Evolutionary conservation across 2,113 vertebrate genomes (phyloP), one percentile per base, ranked within the genome.

Genomic region (Tamias sibiricus): DNA sequence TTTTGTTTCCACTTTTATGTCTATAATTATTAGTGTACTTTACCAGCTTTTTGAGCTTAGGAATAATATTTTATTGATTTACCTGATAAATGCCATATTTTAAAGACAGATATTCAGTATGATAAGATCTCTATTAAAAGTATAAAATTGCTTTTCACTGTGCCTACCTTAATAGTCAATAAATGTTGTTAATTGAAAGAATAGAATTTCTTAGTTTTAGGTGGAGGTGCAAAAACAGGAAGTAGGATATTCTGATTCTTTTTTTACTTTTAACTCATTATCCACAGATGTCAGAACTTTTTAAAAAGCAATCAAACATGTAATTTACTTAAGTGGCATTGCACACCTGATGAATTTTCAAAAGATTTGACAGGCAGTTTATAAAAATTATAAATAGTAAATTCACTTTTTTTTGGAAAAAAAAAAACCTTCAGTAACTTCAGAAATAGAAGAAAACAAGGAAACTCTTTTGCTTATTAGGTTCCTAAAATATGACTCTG

Each of bases 1-100:
- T 85, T 59, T 86, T 49, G 13, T 49, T 83, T 89, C 4, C 26
- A 49, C 26, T 94, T 95, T 68, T 75, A 62, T 76, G 42, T 72
- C 72, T 95, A 22, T 91, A 54, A 28, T 88, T 95, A 22, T 88
- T 92, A 90, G 44, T 90, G 54, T 82, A 32, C n/a, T 94, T 75
- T 59, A 72, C 92, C 76, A 87, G 12, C 24, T 52, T 86, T 30
- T 37, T 59, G 66, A 26, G 49, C 6, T 90, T 94, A 95, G 26
- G 44, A 90, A 68, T 84, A 47, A 24, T 71, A 80, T 81, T 26
- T 81, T 84, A 79, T 14, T 96, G 80, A 91, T 47, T 14, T 75
- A 59, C 52, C 4, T 91, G 68, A 71, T 20, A 95, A 87, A n/a
- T 47, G 16, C 69, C 26, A 82, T 26, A 35, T 93, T 68, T 76